Base-by-base conservation (phyloP, 2,797 vertebrate genomes). In the Sebastes hubbsi region DNA sequence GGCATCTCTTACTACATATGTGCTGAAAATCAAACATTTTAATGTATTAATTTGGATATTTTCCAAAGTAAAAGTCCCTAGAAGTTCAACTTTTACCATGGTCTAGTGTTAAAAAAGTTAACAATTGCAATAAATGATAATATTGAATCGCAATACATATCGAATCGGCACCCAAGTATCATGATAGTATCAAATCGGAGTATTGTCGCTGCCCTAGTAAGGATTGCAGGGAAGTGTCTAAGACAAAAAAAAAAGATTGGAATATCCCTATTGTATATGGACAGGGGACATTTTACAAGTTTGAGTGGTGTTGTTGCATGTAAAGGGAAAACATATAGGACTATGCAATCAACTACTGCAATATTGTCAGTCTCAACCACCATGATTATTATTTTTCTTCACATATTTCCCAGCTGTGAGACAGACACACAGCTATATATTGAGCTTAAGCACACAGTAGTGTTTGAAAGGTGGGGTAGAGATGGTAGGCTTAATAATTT, bases 401-500 rank as follows among this genome's bases (percentile, higher is more conserved):
- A 30, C 22, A 58, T 18, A 38, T 3, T n/a, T 14, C 6, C 58
- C 25, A 29, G 58, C 69, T 73, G 59, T 55, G 27, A 84, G 58
- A 73, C 61, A 56, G 25, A 80, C 32, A 89, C 75, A 74, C 74
- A 42, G 60, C 27, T 59, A 61, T 87, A 52, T 63, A 89, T 89
- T 81, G 87, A 87, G 66, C 73, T 89, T 81, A 89, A 87, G 66
- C 73, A 84, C 76, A 78, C 74, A 11, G 36, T 58, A 76, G 75
- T 63, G 64, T 83, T 89, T 0, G 58, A 75, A 84, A 85, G 74
- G 71, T 56, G 58, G 84, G 68, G 84, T 60, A 83, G 77, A 76
- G 63, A 84, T 71, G 56, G 81, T 72, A 67, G 85, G 58, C 75
- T 95, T 92, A 93, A 94, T 94, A 91, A 95, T 95, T 92, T 77